A percentile compares a stretch with the other conserved stretches of the same genome.
phyloP scores from a whole-genome alignment of 2,888 invertebrate genomes.

The Monoplex corrugatus region DNA sequence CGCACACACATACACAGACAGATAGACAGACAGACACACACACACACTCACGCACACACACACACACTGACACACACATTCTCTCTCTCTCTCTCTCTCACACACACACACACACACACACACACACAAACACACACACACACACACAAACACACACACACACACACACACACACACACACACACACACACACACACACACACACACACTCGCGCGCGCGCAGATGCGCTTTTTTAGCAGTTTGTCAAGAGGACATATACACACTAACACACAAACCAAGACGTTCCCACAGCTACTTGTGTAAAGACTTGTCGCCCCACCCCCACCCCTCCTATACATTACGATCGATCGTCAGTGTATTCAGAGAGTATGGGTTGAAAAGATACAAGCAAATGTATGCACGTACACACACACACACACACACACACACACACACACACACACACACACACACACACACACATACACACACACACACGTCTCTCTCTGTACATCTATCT shows the following conservation, averaged over 20 bases:
- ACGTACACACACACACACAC: no score
- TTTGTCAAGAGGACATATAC: background rate
- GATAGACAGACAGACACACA: background rate
- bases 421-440: no score
- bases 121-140: background rate
- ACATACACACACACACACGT: no score
- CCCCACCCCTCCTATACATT: background rate
- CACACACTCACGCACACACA: slow-evolving; percentile 4
- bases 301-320: no score
- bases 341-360: no score
- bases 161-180: no score
- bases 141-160: no score
- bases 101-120: slow-evolving; percentile 19
- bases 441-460: no score
- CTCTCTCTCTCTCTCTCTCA: background rate
- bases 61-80: background rate
- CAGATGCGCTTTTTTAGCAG: background rate
- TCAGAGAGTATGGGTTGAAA: no score
- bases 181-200: background rate
- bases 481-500: no score
- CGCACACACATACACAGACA: background rate
- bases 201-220: background rate
- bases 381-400: no score
- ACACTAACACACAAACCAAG: background rate
- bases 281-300: no score